Evolutionary conservation across 2,113 vertebrate genomes (phyloP).

Genomic region (Strix aluco): DNA sequence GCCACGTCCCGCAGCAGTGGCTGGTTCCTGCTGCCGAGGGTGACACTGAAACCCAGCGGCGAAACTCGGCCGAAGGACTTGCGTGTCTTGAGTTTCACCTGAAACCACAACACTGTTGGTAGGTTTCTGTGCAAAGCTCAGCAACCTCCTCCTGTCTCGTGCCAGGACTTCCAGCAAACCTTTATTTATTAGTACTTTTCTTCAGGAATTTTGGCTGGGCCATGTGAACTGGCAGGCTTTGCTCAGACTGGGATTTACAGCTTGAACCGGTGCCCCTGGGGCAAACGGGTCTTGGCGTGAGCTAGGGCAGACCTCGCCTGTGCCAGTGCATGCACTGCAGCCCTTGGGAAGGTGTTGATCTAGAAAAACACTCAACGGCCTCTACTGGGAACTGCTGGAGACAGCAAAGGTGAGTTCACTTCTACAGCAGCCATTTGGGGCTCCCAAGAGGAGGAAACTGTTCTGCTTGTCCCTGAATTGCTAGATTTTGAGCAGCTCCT

Average conservation of each 20-base stretch:
- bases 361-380: not conserved
- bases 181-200: not conserved
- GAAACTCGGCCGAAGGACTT: rapidly evolving
- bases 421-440: not conserved
- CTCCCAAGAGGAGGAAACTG: not conserved
- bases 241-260: not conserved
- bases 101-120: not conserved
- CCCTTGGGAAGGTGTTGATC: not conserved
- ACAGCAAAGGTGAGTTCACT: not conserved
- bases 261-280: not conserved
- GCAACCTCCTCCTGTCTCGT: not conserved
- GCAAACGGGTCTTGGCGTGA: not conserved
- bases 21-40: not conserved
- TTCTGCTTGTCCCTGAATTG: not conserved
- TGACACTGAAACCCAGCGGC: not conserved
- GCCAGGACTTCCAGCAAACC: not conserved
- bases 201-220: slow-evolving; percentile 2
- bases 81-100: not conserved
- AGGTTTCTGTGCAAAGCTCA: not conserved
- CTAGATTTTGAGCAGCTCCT: not conserved
- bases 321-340: rapidly evolving
- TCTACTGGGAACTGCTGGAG: not conserved
- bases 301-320: rapidly evolving
- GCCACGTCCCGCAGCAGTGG: rapidly evolving
- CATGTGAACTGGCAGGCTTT: not conserved